Evolutionary conservation across 2,888 invertebrate genomes (phyloP).

Genomic region (Lepidocyrtinus sp.): DNA sequence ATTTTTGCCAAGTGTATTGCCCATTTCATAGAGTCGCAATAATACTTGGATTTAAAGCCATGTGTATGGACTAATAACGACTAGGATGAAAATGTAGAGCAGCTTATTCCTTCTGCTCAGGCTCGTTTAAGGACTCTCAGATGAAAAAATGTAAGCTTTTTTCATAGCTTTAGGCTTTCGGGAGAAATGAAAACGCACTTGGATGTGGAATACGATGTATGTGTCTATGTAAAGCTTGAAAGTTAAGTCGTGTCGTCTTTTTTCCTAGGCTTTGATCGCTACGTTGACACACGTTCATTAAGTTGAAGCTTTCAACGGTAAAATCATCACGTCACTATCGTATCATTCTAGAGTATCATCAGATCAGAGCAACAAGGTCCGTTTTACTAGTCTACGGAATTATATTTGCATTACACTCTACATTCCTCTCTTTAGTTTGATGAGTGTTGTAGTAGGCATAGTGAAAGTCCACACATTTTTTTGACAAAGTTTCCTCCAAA

Average conservation of each 20-base stretch:
- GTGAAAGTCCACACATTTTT: background rate
- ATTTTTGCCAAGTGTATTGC: no score
- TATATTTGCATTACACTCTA: background rate
- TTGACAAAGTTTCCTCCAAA: background rate
- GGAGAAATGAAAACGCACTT: background rate
- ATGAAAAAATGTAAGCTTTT: background rate
- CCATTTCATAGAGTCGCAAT: no score
- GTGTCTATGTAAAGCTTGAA: background rate
- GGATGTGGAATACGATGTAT: background rate
- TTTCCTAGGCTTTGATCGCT: background rate
- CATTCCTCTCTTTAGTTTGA: background rate
- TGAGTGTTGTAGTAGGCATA: no score
- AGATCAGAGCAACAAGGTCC: background rate
- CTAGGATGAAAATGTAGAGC: no score
- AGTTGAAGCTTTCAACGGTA: slow-evolving; percentile 28
- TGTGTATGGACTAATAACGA: no score
- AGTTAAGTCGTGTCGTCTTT: background rate
- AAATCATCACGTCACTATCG: background rate
- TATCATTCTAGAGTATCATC: background rate
- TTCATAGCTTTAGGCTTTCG: background rate
- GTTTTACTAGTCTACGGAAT: background rate
- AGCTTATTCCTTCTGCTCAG: no score
- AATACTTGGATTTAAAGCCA: no score
- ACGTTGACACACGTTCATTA: slow-evolving; percentile 34
- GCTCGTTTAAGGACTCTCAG: no score